Evolutionary conservation across 2,113 vertebrate genomes (phyloP).

Genomic region (Anolis carolinensis): DNA sequence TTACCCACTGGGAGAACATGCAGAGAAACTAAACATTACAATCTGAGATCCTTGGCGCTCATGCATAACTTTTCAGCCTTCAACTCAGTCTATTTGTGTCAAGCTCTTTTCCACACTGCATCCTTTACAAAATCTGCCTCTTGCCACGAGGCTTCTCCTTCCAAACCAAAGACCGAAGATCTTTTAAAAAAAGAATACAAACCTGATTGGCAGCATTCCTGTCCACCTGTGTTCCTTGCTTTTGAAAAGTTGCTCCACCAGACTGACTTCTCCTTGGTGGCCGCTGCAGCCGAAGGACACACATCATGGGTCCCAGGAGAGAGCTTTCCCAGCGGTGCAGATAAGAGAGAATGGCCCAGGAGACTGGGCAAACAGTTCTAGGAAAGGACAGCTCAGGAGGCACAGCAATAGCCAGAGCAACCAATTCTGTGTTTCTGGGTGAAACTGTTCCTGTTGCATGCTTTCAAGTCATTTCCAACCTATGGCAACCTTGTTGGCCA

Average conservation of each 20-base stretch:
- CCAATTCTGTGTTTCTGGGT: too few relatives aligned
- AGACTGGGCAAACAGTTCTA: neutral
- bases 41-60: too few relatives aligned
- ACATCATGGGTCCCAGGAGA: neutral
- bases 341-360: neutral
- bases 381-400: neutral
- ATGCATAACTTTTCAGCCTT: neutral
- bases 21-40: neutral
- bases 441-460: neutral
- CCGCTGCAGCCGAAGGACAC: conserved; percentile 52
- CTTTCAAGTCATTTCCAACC: too few relatives aligned
- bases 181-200: neutral
- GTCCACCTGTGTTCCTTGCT: neutral
- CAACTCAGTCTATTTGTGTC: too few relatives aligned
- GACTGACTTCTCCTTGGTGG: neutral
- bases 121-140: neutral
- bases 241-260: neutral
- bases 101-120: neutral
- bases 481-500: too few relatives aligned
- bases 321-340: neutral
- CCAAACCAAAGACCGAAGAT: neutral
- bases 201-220: neutral
- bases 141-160: too few relatives aligned
- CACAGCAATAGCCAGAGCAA: neutral
- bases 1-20: fast-evolving